Evolutionary conservation across 2,797 vertebrate genomes (phyloP), one percentile per base, ranked within the genome.

Genomic region (Lagodon rhomboides): DNA sequence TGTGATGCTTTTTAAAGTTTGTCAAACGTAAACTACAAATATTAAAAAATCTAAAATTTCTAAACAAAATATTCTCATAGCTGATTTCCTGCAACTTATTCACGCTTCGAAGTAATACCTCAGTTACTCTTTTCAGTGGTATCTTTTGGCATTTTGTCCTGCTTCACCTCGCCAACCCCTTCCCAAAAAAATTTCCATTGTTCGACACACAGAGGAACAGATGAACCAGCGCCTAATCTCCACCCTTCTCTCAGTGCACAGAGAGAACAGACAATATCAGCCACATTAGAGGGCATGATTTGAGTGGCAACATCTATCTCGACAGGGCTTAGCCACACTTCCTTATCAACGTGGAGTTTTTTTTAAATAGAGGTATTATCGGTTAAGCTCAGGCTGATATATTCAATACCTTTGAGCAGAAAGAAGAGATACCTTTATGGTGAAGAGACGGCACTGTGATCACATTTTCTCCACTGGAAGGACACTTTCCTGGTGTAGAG

Each of bases 231-330:
- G 66, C 38, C 84, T 95, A 96, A 95, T 96, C 85, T 68, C 76
- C 73, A 72, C 89, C 80, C 67, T 89, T 92, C 84, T 91, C 86
- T 90, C 89, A 91, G 89, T 94, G 94, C 92, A 94, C 94, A 95
- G 74, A 91, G 75, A 92, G 92, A 95, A 94, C 90, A 94, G 94
- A 92, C 92, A 93, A 92, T 92, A 90, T 89, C 92, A 94, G 90
- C 92, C 83, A 90, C 92, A 93, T 94, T 91, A 73, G 55, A 87
- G 66, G 30, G 65, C 68, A 73, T 87, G 89, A 86, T 86, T 85
- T 80, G 68, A 93, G 80, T 62, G 66, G 56, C 66, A 72, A 68
- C 50, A 94, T 94, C 62, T 50, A 75, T 87, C 84, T 80, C 73
- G 91, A 94, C 95, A 94, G 78, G 75, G 68, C 69, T 88, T 79